Base-by-base conservation (phyloP, 2,113 vertebrate species). In the Crotalus helleri region DNA sequence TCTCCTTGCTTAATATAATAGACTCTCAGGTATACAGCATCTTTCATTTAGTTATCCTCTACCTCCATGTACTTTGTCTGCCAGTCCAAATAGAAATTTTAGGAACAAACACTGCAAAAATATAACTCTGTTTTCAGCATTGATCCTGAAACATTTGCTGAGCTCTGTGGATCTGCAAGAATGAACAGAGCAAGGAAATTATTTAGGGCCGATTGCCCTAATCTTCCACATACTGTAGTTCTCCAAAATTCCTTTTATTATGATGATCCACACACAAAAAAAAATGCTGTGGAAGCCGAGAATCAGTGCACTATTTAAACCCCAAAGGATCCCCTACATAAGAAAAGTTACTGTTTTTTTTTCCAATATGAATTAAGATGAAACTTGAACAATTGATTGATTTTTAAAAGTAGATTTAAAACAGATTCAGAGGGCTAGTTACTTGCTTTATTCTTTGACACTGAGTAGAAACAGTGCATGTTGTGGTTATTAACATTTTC, bases 1-100 rank as follows among this genome's bases (percentile, higher is more conserved):
- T 17, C 64, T 85, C 39, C 51, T 94, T 92, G 23, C 87, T 94
- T 91, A 93, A 24, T 29, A 91, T 86, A 85, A 53, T 3, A 86
- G n/a, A 85, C 85, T 94, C 53, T 1, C 4, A 29, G 1, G 26
- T 74, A 21, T 24, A 91, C 29, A 54, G 21, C 88, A 39, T 92
- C 91, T 87, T 51, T 26, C 1, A 21, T 92, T 91, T 49, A 90
- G 33, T 15, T 0, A 0, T 89, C 7, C 53, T 5, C 49, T 89
- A 74, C 5, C 88, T 54, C 10, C 53, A 8, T 54, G 49, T 46
- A 54, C 49, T 89, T 93, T 55, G 59, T 49, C 51, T 86, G 39
- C 88, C 64, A 92, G 44, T 87, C 53, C 24, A 85, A 33, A 29
- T n/a, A 94, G 85, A 91, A 92, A 85, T 12, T 90, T 44, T 11